Evolutionary conservation across 2,888 invertebrate species (phyloP).

Genomic region (Xestia sexstrigata): DNA sequence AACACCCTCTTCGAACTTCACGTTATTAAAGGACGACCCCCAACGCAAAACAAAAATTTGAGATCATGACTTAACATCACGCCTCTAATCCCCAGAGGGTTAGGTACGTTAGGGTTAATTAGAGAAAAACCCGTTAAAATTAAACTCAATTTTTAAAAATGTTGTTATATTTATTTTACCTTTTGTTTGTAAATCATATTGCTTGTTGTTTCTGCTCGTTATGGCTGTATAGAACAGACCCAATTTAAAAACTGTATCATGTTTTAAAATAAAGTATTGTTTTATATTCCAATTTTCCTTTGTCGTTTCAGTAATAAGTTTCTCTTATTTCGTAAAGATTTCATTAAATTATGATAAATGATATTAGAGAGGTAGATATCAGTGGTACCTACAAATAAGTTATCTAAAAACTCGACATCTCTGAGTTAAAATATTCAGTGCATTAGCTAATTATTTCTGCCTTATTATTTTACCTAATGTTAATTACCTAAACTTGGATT

Average conservation of each 20-base stretch:
- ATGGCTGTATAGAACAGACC: background rate
- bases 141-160: background rate
- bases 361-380: background rate
- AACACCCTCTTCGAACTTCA: too few species aligned
- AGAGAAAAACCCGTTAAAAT: background rate
- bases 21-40: too few species aligned
- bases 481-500: constrained; percentile 20
- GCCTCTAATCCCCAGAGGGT: background rate
- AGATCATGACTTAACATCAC: background rate
- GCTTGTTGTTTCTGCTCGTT: background rate
- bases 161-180: background rate
- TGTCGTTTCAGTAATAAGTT: background rate
- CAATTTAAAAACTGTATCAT: constrained; percentile 3
- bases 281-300: background rate
- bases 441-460: background rate
- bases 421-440: background rate
- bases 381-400: background rate
- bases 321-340: background rate
- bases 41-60: background rate
- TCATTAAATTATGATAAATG: background rate
- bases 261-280: background rate
- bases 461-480: constrained; percentile 1
- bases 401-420: background rate
- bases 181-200: constrained; percentile 8
- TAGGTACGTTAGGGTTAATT: background rate